phyloP scores from a whole-genome alignment of 2,888 invertebrate species.

The Cryptocheilus praepositus region DNA sequence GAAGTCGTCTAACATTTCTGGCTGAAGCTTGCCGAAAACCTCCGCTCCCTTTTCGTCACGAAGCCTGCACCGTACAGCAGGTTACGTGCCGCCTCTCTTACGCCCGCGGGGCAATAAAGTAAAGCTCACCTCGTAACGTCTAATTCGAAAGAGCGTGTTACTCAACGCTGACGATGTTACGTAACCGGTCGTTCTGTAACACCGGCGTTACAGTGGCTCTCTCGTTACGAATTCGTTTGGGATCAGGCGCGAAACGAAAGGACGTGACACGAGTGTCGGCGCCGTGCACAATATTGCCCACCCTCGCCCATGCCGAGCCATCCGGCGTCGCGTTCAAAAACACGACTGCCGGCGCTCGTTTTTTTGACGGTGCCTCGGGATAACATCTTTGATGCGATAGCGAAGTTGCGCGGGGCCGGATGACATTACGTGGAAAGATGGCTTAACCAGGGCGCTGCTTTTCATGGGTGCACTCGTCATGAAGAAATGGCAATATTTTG shows the following conservation, averaged over 20 bases:
- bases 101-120: slow-evolving; percentile 37
- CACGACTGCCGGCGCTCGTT: too few species aligned
- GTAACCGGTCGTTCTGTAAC: slow-evolving; percentile 55
- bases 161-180: slow-evolving; percentile 52
- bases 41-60: not conserved
- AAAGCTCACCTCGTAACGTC: slow-evolving; percentile 53
- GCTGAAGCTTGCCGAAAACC: slow-evolving; percentile 27
- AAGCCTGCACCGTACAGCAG: slow-evolving; percentile 30
- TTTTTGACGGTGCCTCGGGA: too few species aligned
- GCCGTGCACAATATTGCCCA: slow-evolving; percentile 1
- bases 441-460: too few species aligned
- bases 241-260: slow-evolving; percentile 50
- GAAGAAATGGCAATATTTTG: too few species aligned
- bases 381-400: too few species aligned
- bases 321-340: not conserved
- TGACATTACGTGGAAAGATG: too few species aligned
- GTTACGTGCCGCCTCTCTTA: slow-evolving; percentile 50
- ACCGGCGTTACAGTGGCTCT: slow-evolving; percentile 49
- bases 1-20: slow-evolving; percentile 29
- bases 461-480: too few species aligned
- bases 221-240: slow-evolving; percentile 52
- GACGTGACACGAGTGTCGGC: slow-evolving; percentile 43
- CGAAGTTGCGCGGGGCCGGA: too few species aligned
- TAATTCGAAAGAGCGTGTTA: slow-evolving; percentile 55
- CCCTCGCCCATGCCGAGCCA: not conserved